Conservation (phyloP, 1,140 invertebrate genomes). For the Drosophila biarmipes region DNA sequence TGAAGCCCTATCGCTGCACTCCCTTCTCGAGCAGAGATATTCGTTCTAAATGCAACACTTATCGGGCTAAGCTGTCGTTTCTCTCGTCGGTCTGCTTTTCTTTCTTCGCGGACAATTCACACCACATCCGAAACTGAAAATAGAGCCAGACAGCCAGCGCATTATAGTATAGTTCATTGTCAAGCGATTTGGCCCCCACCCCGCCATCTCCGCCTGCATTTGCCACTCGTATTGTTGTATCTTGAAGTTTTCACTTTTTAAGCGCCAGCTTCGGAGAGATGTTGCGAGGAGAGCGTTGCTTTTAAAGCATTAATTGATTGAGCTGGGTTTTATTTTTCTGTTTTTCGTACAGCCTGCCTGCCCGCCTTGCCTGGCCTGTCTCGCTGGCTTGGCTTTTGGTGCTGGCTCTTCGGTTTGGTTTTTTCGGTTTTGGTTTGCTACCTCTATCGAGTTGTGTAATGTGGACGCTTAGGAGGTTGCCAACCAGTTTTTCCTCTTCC, state of each 20-base stretch:
- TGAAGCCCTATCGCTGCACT: conserved; percentile 19
- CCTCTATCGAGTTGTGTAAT: conserved; percentile 47
- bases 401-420: conserved; percentile 10
- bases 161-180: conserved; percentile 48
- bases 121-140: conserved; percentile 24
- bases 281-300: conserved; percentile 11
- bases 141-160: conserved; percentile 18
- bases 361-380: conserved; percentile 25
- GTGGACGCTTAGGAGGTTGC: conserved; percentile 40
- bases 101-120: conserved; percentile 28
- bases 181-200: conserved; percentile 25
- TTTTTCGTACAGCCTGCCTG: conserved; percentile 8
- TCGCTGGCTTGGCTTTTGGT: conserved; percentile 4
- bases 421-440: conserved; percentile 18
- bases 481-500: conserved; percentile 46
- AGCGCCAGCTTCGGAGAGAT: conserved; percentile 30
- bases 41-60: conserved; percentile 40
- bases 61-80: conserved; percentile 30
- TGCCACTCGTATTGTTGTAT: conserved; percentile 39
- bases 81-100: conserved; percentile 25
- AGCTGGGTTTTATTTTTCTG: conserved; percentile 32
- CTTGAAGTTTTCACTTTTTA: conserved; percentile 51
- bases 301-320: conserved; percentile 53
- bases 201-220: conserved; percentile 3
- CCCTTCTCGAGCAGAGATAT: conserved; percentile 3